These are phyloP conservation scores for Phylloscopus whistleri DNA, from an alignment of 2,113 vertebrate species.

Conservation along the genomic window DNA sequence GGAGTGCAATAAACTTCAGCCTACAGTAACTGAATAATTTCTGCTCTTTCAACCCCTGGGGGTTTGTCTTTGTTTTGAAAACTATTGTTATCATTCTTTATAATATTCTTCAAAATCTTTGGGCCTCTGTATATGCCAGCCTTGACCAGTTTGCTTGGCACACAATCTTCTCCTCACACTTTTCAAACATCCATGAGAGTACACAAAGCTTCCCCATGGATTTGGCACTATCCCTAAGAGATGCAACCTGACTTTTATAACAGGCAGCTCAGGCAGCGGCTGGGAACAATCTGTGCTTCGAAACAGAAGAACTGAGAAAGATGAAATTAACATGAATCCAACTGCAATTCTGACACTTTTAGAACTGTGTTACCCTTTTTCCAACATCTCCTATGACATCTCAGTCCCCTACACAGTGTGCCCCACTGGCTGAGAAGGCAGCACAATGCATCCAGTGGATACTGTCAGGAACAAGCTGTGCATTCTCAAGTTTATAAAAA, in stretches of 20 bases:
- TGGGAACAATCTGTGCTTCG: background rate
- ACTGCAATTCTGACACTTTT: background rate
- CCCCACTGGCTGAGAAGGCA: background rate
- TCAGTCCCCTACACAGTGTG: background rate
- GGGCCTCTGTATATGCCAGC: background rate
- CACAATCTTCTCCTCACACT: fast-evolving
- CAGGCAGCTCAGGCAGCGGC: background rate
- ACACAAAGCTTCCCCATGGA: background rate
- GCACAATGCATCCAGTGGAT: background rate
- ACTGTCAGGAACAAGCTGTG: background rate
- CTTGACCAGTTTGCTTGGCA: background rate
- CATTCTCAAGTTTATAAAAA: background rate
- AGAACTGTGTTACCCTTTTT: background rate
- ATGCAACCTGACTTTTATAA: background rate
- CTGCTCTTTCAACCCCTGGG: background rate
- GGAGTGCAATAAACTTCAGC: background rate
- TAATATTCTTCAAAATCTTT: background rate
- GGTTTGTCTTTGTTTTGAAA: background rate
- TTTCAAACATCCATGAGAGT: background rate
- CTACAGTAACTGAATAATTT: background rate
- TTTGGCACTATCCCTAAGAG: background rate
- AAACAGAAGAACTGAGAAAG: background rate
- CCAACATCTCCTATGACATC: background rate
- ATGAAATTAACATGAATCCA: background rate
- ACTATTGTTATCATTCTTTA: background rate